Percentiles rank a stretch among this genome's conserved stretches.
Conservation (phyloP, 2,797 vertebrate species). For the Aythya fuligula region DNA sequence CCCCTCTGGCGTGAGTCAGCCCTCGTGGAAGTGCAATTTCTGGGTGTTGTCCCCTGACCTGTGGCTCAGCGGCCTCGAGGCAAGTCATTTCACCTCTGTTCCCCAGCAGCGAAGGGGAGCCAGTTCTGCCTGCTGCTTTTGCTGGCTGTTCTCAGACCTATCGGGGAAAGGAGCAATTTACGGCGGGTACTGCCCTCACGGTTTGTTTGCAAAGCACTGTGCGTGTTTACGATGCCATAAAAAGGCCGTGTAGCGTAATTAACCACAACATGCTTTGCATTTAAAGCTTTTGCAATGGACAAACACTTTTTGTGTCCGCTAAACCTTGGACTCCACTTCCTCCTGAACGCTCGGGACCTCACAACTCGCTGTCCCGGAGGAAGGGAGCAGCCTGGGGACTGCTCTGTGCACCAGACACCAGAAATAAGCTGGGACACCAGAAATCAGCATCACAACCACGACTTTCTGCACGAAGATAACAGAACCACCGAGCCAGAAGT, state of each 20-base stretch:
- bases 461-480: neutral
- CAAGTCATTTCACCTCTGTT: neutral
- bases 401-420: too few relatives aligned
- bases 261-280: neutral
- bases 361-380: fast-evolving
- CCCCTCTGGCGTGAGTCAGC: neutral
- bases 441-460: fast-evolving
- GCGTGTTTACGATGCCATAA: neutral
- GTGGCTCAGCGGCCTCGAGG: neutral
- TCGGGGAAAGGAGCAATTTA: neutral
- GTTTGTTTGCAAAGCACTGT: neutral
- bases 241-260: neutral
- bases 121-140: fast-evolving
- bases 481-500: neutral
- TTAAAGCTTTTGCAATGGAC: neutral
- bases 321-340: neutral
- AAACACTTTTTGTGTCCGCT: neutral
- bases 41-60: neutral
- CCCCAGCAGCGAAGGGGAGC: too few relatives aligned
- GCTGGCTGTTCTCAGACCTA: neutral
- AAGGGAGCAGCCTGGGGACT: neutral
- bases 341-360: neutral
- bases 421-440: fast-evolving
- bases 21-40: fast-evolving
- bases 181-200: neutral